phyloP scores from a whole-genome alignment of 2,113 vertebrate genomes.

The Galeopterus variegatus region DNA sequence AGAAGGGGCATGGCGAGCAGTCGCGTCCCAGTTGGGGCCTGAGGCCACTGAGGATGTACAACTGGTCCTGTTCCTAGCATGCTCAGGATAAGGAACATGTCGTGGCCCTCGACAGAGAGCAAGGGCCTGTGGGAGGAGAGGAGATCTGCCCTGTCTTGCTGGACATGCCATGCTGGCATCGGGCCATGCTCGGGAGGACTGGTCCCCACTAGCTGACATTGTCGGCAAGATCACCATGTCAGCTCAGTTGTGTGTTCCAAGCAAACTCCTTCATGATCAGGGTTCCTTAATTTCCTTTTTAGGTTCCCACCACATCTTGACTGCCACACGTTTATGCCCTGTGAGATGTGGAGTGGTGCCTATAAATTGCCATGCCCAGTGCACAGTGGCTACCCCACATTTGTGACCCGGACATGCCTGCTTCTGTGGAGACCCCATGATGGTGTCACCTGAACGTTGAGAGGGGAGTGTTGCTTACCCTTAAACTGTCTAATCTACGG shows the following conservation, averaged over 20 bases:
- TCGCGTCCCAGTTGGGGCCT: fast-evolving
- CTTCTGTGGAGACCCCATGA: background rate
- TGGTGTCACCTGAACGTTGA: fast-evolving
- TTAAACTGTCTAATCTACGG: fast-evolving
- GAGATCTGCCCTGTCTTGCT: background rate
- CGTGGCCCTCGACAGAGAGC: background rate
- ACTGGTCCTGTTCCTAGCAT: background rate
- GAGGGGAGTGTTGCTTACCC: background rate
- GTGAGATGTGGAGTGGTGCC: background rate
- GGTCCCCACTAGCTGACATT: too few species aligned
- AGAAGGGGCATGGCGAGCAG: background rate
- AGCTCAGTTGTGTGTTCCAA: background rate
- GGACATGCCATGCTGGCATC: too few species aligned
- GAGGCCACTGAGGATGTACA: background rate
- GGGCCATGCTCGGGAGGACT: background rate
- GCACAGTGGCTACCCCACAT: background rate
- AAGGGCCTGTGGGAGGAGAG: background rate
- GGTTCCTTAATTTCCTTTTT: background rate
- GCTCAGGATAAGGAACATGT: background rate
- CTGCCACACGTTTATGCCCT: background rate
- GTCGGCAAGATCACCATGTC: background rate
- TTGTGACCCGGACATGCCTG: background rate
- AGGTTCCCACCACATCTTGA: background rate
- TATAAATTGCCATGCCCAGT: background rate
- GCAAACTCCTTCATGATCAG: background rate